Percentiles rank a stretch among this genome's conserved stretches.
Conservation (phyloP, 2,797 vertebrate species). For the Nyctibius grandis region DNA sequence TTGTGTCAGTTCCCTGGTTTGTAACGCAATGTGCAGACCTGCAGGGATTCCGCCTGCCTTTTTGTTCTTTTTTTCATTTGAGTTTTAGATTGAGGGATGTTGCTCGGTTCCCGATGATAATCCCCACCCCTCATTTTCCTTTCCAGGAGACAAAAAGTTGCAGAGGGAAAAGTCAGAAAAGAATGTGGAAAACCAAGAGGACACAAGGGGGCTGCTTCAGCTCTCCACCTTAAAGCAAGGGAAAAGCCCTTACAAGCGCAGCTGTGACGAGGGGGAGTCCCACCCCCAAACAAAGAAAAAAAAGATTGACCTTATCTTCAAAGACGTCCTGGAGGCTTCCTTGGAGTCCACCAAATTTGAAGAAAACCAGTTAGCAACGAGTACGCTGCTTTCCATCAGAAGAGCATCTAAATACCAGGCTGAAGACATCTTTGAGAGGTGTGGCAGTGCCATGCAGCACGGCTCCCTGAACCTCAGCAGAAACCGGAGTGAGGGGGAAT, state of each 20-base stretch:
- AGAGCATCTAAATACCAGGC: slow-evolving; percentile 72
- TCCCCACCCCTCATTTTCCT: slow-evolving; percentile 75
- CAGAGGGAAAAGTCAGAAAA: slow-evolving; percentile 77
- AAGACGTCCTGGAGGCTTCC: slow-evolving; percentile 90
- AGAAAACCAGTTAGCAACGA: slow-evolving; percentile 71
- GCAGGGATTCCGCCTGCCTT: slow-evolving; percentile 3
- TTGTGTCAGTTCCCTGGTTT: slow-evolving; percentile 34
- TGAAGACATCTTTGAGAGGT: slow-evolving; percentile 70
- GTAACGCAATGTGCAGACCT: neutral
- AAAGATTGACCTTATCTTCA: slow-evolving; percentile 95
- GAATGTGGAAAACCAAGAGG: slow-evolving; percentile 73
- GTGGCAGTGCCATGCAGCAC: slow-evolving; percentile 51
- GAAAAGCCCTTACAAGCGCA: slow-evolving; percentile 79
- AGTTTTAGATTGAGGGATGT: slow-evolving; percentile 56
- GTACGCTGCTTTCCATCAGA: slow-evolving; percentile 74
- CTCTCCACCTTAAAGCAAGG: slow-evolving; percentile 76
- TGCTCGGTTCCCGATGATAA: slow-evolving; percentile 57
- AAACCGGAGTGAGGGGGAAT: slow-evolving; percentile 69
- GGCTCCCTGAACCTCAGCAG: slow-evolving; percentile 53
- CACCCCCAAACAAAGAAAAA: slow-evolving; percentile 90
- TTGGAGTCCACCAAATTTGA: slow-evolving; percentile 79
- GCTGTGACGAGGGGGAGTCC: slow-evolving; percentile 79
- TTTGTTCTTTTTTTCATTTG: slow-evolving; percentile 50
- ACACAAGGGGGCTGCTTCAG: slow-evolving; percentile 73
- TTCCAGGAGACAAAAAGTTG: slow-evolving; percentile 78